These are phyloP conservation scores for Pelobates cultripes DNA, from an alignment of 2,797 vertebrate species.

Conservation along the genomic window DNA sequence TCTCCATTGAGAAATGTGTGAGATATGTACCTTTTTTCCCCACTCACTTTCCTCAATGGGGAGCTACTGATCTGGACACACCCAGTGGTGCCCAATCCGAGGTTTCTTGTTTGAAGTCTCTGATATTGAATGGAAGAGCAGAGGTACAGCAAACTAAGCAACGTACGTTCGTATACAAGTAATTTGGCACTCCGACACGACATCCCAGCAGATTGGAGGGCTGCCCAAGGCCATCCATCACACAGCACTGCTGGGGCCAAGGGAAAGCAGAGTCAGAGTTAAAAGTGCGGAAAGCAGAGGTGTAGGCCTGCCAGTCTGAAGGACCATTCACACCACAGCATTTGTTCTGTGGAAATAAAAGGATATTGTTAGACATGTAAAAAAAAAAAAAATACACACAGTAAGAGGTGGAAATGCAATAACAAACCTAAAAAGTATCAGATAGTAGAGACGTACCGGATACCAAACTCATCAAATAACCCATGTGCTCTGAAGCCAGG, in stretches of 20 bases:
- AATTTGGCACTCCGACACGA: conserved; percentile 74
- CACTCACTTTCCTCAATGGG: too few species aligned
- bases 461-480: too few species aligned
- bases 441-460: too few species aligned
- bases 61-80: too few species aligned
- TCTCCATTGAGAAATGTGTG: too few species aligned
- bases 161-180: conserved; percentile 68
- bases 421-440: too few species aligned
- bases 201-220: conserved; percentile 67
- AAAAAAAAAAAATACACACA: too few species aligned
- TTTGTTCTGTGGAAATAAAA: conserved; percentile 60
- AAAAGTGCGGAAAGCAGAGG: conserved; percentile 62
- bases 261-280: conserved; percentile 71
- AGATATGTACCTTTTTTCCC: too few species aligned
- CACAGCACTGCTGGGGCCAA: conserved; percentile 77
- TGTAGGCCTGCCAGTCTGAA: conserved; percentile 74
- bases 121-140: not conserved
- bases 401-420: too few species aligned
- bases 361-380: too few species aligned
- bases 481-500: too few species aligned
- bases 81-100: too few species aligned
- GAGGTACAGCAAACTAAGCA: not conserved
- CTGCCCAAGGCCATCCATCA: conserved; percentile 59
- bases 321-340: conserved; percentile 78
- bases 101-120: not conserved